Conservation (phyloP, 2,113 vertebrate genomes). For the Podarcis raffonei region DNA sequence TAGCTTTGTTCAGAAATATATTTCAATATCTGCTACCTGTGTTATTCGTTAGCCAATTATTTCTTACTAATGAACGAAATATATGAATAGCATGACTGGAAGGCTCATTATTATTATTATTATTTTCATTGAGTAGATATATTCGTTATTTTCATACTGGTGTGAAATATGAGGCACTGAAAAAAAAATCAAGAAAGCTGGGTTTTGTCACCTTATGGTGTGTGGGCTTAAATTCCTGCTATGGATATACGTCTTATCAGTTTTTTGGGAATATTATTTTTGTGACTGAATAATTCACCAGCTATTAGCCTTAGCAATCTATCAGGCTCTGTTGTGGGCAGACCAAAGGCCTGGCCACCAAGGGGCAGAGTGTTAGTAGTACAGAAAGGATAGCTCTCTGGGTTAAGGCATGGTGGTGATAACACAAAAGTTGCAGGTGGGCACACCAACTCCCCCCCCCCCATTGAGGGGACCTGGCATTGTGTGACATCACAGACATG, state of each 20-base stretch:
- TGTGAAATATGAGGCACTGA: neutral
- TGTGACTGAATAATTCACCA: neutral
- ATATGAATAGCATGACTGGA: neutral
- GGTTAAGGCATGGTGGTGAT: no score
- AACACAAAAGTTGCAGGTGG: no score
- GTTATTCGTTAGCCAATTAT: slow-evolving; percentile 23
- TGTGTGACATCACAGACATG: no score
- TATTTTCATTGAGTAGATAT: neutral
- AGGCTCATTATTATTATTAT: neutral
- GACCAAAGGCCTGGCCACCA: neutral
- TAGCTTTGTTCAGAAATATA: slow-evolving; percentile 59
- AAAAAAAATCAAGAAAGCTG: neutral
- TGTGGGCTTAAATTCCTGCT: neutral
- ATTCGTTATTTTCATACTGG: neutral
- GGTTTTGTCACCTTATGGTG: neutral
- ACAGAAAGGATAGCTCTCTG: no score
- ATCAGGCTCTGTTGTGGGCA: neutral
- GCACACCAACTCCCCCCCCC: no score
- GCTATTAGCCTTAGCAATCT: neutral
- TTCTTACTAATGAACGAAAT: neutral
- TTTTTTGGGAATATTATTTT: neutral
- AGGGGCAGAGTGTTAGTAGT: neutral
- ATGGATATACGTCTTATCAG: no score
- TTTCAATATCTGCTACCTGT: slow-evolving; percentile 58
- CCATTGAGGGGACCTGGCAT: no score